phyloP scores from a whole-genome alignment of 2,113 vertebrate genomes.

The Gallinago jamesoni region DNA sequence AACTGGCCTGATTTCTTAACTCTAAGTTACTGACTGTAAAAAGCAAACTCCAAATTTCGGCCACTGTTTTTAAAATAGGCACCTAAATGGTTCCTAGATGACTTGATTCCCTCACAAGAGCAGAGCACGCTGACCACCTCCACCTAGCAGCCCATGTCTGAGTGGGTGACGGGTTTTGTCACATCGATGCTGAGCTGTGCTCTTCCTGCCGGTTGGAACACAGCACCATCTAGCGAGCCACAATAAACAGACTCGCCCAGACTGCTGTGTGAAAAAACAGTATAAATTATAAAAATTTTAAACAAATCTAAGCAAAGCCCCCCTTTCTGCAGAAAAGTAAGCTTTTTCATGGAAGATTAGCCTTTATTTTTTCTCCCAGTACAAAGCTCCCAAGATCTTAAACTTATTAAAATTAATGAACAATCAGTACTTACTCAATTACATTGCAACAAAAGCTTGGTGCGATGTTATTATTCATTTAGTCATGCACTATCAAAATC shows the following conservation, averaged over 20 bases:
- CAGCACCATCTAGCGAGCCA: slow-evolving; percentile 67
- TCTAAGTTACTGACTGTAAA: background rate
- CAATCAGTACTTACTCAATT: background rate
- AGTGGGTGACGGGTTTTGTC: background rate
- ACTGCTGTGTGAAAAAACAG: rapidly evolving
- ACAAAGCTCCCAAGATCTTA: background rate
- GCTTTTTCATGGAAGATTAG: background rate
- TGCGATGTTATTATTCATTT: background rate
- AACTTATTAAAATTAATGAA: background rate
- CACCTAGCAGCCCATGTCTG: rapidly evolving
- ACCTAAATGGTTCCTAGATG: background rate
- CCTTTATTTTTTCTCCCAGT: background rate
- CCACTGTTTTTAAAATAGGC: background rate
- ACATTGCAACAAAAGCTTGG: background rate
- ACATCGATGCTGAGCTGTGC: rapidly evolving
- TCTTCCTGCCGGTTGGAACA: background rate
- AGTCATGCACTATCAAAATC: background rate
- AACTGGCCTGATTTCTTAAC: background rate
- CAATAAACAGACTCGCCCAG: rapidly evolving
- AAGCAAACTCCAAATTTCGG: background rate
- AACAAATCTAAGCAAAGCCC: background rate
- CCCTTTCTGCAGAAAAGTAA: background rate
- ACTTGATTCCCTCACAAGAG: background rate
- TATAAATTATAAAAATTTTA: background rate
- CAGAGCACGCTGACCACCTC: background rate